These are phyloP conservation scores for Psophia crepitans DNA, from an alignment of 2,113 vertebrate genomes.

Conservation along the genomic window DNA sequence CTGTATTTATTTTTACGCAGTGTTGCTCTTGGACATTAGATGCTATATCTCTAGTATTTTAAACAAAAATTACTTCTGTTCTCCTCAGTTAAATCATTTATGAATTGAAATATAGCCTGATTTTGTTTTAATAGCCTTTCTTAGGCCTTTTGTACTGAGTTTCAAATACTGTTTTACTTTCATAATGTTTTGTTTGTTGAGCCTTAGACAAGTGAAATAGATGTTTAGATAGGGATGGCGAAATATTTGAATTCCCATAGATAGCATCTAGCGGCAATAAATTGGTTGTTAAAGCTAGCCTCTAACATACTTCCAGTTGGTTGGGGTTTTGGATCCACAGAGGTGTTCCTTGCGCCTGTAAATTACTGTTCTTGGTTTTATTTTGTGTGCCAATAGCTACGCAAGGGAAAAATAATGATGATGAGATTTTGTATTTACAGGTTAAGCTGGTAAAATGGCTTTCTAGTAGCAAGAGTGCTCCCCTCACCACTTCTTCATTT, in stretches of 20 bases:
- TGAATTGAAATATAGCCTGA: background rate
- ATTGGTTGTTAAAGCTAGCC: background rate
- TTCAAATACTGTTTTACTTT: background rate
- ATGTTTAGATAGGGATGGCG: background rate
- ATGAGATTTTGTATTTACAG: background rate
- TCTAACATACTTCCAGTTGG: accelerated
- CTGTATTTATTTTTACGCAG: background rate
- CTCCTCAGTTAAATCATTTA: background rate
- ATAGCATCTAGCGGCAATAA: too few species aligned
- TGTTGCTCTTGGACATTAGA: background rate
- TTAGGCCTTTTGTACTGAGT: background rate
- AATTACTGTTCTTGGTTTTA: background rate
- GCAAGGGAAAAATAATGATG: background rate
- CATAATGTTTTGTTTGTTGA: background rate
- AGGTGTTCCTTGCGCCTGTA: background rate
- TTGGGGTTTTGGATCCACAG: background rate
- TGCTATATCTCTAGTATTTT: background rate
- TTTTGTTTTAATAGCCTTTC: background rate
- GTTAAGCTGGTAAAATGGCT: background rate
- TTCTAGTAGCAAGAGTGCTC: background rate
- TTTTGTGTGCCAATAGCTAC: background rate
- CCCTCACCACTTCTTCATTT: background rate
- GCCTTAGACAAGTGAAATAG: background rate
- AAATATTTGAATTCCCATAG: background rate
- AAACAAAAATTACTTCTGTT: background rate